Base-by-base conservation (phyloP, 2,888 invertebrate genomes). In the Phortica okadai region DNA sequence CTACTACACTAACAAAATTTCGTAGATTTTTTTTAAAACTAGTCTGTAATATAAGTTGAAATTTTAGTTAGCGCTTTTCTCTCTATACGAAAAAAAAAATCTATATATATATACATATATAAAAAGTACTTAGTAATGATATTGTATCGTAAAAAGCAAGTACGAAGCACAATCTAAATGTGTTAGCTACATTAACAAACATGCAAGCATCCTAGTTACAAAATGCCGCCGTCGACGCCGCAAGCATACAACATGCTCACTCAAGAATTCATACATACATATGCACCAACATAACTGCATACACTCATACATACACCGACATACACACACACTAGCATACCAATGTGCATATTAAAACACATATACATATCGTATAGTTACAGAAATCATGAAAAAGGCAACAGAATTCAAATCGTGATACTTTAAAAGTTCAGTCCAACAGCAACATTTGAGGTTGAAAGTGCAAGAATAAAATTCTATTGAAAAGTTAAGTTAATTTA, bases 11-110 rank as follows among this genome's bases (percentile, higher is more conserved):
- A 33, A 21, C 62, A 74, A 73, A 73, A 41, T 73, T 73, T 62
- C 7, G 69, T 69, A 69, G 69, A 45, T 44, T 69, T 69, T 3
- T 69, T 69, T 66, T 42, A 42, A 10, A 41, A 56, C 16, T 80
- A 83, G 83, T 74, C 66, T 85, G 85, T 85, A 85, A 80, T 79
- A 81, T 81, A 85, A 86, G 77, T 83, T 81, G 70, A 80, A 85
- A 81, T 82, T 84, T 82, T 81, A 84, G 79, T 81, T 87, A 86
- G 86, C 82, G 85, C 85, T 87, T 84, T 80, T 78, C 84, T 76
- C 64, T 82, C 80, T 79, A 85, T 79, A 78, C 79, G 70, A 79
- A 45, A 69, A 44, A 41, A 66, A 41, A 7, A 66, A 87, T 64
- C 74, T 75, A 76, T 74, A 77, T 5, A 64, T 64, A 74, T 25